Conservation (phyloP, 2,113 vertebrate genomes). For the Oostethus manadensis region DNA sequence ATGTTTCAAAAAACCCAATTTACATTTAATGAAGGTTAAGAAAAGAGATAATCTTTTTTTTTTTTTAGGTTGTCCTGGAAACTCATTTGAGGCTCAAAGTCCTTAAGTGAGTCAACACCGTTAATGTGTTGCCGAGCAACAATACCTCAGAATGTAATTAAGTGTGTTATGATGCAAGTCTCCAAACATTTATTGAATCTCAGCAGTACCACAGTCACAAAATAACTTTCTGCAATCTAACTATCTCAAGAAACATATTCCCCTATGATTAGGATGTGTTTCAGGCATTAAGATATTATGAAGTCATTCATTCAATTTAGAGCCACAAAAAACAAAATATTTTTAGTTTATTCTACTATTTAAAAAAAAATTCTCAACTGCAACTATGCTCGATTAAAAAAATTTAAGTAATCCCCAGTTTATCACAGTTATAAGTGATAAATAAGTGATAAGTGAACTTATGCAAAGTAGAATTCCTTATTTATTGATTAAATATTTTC, state of each 20-base stretch:
- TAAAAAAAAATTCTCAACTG: no score
- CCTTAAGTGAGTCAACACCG: slow-evolving; percentile 45
- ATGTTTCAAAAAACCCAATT: background rate
- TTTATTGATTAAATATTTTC: no score
- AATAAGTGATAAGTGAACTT: no score
- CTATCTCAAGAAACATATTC: slow-evolving; percentile 1
- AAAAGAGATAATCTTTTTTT: slow-evolving; percentile 19
- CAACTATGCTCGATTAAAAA: no score
- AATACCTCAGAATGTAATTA: slow-evolving; percentile 48
- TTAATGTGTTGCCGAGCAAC: slow-evolving; percentile 58
- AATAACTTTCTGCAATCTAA: slow-evolving; percentile 1
- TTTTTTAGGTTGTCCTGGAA: slow-evolving; percentile 38
- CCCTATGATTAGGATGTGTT: background rate
- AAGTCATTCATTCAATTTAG: background rate
- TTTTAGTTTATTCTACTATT: no score
- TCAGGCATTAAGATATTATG: background rate
- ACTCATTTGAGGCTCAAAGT: slow-evolving; percentile 39
- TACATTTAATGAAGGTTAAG: background rate
- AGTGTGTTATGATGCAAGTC: slow-evolving; percentile 48
- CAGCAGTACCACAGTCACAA: slow-evolving; percentile 11
- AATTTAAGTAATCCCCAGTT: no score
- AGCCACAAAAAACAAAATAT: background rate
- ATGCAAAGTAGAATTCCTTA: no score
- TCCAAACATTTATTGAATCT: slow-evolving; percentile 41
- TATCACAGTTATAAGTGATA: no score